Evolutionary conservation across 2,888 invertebrate genomes (phyloP).

Genomic region (Imbricaverruca yamaguchii): DNA sequence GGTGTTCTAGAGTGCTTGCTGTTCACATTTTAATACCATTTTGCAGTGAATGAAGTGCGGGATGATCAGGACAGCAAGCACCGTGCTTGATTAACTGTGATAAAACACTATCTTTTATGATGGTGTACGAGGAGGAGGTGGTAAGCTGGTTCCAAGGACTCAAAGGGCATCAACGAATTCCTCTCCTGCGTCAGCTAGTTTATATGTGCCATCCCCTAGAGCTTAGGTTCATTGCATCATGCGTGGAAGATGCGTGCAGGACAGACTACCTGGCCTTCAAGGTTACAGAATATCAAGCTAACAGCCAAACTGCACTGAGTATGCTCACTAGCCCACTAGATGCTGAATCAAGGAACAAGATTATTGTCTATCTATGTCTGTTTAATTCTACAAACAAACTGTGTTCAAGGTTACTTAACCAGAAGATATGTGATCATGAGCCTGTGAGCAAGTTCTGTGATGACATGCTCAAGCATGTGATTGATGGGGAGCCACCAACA

Average conservation of each 20-base stretch:
- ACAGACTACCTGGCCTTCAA: neutral
- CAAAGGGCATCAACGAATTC: conserved; percentile 1
- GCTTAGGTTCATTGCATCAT: conserved; percentile 22
- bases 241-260: conserved; percentile 19
- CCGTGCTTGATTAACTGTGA: conserved; percentile 8
- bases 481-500: neutral
- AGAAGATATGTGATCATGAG: conserved; percentile 21
- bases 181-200: neutral
- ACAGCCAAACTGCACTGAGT: conserved; percentile 13
- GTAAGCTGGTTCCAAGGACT: conserved; percentile 18
- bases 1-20: no score
- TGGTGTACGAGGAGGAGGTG: conserved; percentile 13
- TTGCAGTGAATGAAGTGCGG: neutral
- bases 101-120: conserved; percentile 9
- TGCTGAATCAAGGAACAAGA: conserved; percentile 6
- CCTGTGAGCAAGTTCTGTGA: conserved; percentile 8
- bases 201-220: conserved; percentile 20
- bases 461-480: conserved; percentile 3
- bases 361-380: conserved; percentile 18
- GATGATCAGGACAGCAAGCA: neutral
- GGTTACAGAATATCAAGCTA: neutral
- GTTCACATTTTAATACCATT: neutral
- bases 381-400: conserved; percentile 19
- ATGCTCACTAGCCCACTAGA: neutral
- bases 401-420: conserved; percentile 14